Evolutionary conservation across 2,888 invertebrate species (phyloP).

Genomic region (Lepetodrilus schrolli): DNA sequence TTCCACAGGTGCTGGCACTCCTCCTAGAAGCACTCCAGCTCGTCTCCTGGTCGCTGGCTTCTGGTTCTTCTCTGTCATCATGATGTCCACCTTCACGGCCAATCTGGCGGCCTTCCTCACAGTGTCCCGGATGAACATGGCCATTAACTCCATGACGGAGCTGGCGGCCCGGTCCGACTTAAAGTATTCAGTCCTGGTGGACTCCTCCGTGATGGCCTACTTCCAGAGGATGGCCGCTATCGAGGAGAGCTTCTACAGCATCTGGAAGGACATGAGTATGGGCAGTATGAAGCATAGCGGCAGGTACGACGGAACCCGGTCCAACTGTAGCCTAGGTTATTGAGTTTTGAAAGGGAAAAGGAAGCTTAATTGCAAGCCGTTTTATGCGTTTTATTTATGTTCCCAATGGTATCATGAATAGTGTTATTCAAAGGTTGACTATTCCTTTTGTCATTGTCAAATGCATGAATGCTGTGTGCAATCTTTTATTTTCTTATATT

Average conservation of each 20-base stretch:
- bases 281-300: slow-evolving; percentile 31
- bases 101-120: slow-evolving; percentile 89
- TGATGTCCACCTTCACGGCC: slow-evolving; percentile 62
- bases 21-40: slow-evolving; percentile 45
- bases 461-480: too few relatives aligned
- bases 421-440: too few relatives aligned
- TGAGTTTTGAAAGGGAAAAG: too few relatives aligned
- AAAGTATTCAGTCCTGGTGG: slow-evolving; percentile 41
- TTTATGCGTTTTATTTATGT: too few relatives aligned
- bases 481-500: too few relatives aligned
- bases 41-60: slow-evolving; percentile 51
- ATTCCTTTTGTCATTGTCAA: too few relatives aligned
- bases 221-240: slow-evolving; percentile 53
- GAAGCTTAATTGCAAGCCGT: too few relatives aligned
- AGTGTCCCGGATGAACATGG: slow-evolving; percentile 79
- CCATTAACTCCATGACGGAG: slow-evolving; percentile 91
- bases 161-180: slow-evolving; percentile 73
- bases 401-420: too few relatives aligned
- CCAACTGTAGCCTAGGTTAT: too few relatives aligned
- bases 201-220: slow-evolving; percentile 48
- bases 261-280: slow-evolving; percentile 56
- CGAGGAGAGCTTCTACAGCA: slow-evolving; percentile 49
- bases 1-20: slow-evolving; percentile 45
- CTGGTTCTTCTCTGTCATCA: slow-evolving; percentile 56
- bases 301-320: too few relatives aligned